A percentile compares a stretch with the other conserved stretches of the same genome.
phyloP scores from a whole-genome alignment of 2,797 vertebrate genomes.

The Cuniculus paca region DNA sequence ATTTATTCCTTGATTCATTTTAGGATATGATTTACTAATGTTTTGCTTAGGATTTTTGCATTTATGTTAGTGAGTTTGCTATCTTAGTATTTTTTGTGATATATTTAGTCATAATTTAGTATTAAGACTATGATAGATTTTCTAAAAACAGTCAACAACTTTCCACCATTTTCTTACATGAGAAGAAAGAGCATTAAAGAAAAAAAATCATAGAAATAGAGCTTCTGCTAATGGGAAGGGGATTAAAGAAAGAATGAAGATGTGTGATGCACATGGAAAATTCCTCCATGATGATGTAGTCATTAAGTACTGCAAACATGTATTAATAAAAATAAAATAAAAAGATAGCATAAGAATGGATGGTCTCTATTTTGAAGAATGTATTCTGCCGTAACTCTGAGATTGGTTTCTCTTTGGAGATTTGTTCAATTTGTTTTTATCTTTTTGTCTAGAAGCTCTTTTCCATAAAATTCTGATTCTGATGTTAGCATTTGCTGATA shows the following conservation, averaged over 20 bases:
- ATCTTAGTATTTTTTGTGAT: slow-evolving; percentile 19
- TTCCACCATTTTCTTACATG: neutral
- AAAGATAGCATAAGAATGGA: neutral
- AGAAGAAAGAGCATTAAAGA: neutral
- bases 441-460: neutral
- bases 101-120: neutral
- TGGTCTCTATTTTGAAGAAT: neutral
- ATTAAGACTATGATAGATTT: neutral
- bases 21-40: neutral
- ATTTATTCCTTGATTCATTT: slow-evolving; percentile 34
- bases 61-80: neutral
- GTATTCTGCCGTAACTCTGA: slow-evolving; percentile 18
- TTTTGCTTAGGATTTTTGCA: slow-evolving; percentile 25
- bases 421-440: neutral
- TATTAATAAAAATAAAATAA: neutral
- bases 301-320: neutral
- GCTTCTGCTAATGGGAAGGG: neutral
- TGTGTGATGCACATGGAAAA: neutral
- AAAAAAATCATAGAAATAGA: neutral
- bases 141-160: neutral
- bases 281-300: too few relatives aligned
- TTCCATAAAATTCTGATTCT: slow-evolving; percentile 37
- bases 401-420: neutral
- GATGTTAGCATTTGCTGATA: neutral
- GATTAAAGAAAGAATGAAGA: neutral